phyloP scores from a whole-genome alignment of 1,140 invertebrate genomes.

The Drosophila carrolli region DNA sequence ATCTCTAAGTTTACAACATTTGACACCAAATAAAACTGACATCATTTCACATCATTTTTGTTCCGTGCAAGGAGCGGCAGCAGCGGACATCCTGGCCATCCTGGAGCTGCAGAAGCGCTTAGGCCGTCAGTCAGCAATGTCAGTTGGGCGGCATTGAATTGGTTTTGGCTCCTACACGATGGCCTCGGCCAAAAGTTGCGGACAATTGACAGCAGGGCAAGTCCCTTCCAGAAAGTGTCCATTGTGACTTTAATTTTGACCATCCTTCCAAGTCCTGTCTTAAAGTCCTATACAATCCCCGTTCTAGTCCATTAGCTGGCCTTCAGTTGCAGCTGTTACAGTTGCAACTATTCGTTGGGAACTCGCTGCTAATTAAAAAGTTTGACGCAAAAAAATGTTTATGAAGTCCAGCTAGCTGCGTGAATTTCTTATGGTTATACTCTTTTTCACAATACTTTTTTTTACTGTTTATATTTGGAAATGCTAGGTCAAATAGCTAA shows the following conservation, averaged over 20 bases:
- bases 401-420: conserved; percentile 59
- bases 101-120: conserved; percentile 46
- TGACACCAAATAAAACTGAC: too few relatives aligned
- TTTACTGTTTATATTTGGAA: background rate
- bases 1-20: too few relatives aligned
- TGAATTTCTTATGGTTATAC: conserved; percentile 22
- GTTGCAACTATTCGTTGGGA: conserved; percentile 36
- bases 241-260: conserved; percentile 28
- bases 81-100: conserved; percentile 11
- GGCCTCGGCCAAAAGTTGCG: conserved; percentile 36
- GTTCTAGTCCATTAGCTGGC: conserved; percentile 34
- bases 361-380: conserved; percentile 49
- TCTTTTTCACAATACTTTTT: background rate
- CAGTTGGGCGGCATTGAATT: conserved; percentile 54
- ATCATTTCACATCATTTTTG: background rate
- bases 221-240: conserved; percentile 25
- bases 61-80: conserved; percentile 1
- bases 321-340: conserved; percentile 31
- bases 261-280: background rate
- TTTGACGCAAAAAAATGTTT: conserved; percentile 52
- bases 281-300: conserved; percentile 12
- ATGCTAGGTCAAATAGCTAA: too few relatives aligned
- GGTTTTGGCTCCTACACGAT: conserved; percentile 33
- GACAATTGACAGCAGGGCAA: conserved; percentile 40
- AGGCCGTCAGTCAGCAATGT: conserved; percentile 66